phyloP scores from a whole-genome alignment of 2,113 vertebrate genomes.

The Cottus gobio region DNA sequence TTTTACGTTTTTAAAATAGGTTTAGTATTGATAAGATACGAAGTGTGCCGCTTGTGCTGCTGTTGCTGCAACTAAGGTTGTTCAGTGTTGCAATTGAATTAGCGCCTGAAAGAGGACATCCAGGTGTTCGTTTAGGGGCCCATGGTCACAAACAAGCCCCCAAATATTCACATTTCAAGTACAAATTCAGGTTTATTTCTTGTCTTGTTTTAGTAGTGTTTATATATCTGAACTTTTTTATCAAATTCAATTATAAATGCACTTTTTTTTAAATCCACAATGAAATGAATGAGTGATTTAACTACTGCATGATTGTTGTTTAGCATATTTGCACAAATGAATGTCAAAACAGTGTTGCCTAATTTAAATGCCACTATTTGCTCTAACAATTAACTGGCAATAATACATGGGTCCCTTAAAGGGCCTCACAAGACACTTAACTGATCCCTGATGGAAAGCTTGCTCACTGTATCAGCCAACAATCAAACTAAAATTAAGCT shows the following conservation, averaged over 20 bases:
- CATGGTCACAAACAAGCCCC: not conserved
- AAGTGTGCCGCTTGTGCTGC: not conserved
- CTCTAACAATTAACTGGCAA: not conserved
- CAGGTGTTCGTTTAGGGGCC: not conserved
- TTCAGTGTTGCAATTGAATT: not conserved
- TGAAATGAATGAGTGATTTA: not conserved
- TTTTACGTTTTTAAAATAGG: constrained; percentile 41
- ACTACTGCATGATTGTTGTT: not conserved
- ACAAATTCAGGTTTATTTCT: not conserved
- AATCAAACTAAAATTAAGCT: constrained; percentile 25
- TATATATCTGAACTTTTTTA: not conserved
- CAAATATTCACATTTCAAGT: not conserved
- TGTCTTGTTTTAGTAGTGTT: not conserved
- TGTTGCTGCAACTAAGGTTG: not conserved
- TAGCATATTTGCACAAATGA: not conserved
- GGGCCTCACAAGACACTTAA: not conserved
- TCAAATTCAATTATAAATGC: not conserved
- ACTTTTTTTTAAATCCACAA: not conserved
- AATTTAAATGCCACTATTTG: not conserved
- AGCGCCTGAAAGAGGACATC: not conserved
- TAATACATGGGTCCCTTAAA: not conserved
- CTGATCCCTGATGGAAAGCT: constrained; percentile 5
- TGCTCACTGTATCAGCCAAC: constrained; percentile 2
- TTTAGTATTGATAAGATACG: constrained; percentile 40
- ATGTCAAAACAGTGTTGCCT: not conserved